Evolutionary conservation across 1,140 invertebrate genomes (phyloP), one percentile per base, ranked within the genome.

Genomic region (Atta texana): DNA sequence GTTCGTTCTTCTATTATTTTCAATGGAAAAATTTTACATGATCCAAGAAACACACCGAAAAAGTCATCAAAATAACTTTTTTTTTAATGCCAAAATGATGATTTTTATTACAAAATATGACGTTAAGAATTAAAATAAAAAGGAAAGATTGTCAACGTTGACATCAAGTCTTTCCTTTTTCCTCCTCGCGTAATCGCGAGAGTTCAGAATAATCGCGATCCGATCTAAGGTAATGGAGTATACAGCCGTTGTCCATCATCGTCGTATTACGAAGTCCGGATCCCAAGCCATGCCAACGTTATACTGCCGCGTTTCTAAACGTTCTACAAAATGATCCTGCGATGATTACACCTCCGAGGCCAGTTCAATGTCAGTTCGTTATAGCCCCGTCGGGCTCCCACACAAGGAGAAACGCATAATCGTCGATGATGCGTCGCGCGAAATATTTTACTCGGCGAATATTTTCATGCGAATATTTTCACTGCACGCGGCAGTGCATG

Each of bases 401-500:
- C 21, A 69, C 55, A 44, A 44, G 8, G 44, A 21, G 44, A 61
- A 12, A 3, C 21, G 24, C 28, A 34, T 69, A 63, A 75, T 84
- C 55, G 57, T 55, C 55, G 39, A 49, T 75, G 69, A 75, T 74
- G 80, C 80, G 57, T 74, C 80, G 55, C 55, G 69, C 57, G 72
- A 84, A 74, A 51, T 84, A 74, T 63, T 44, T 51, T 57, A 51
- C 57, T n/a, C 39, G n/a, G 14, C 55, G 24, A 84, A 84, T 61
- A 84, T 84, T 75, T 84, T 55, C 68, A n/a, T n/a, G 64, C 64
- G 64, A 84, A 84, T 61, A 84, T 84, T 75, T 84, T 55, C 68
- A n/a, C 24, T n/a, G 64, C 64, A 28, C 63, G 53, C 21, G 49
- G 18, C 24, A 16, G 12, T 16, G 18, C 34, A 66, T 68, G 68